A percentile compares a stretch with the other conserved stretches of the same genome.
These are phyloP conservation scores for Drosophila picticornis DNA, from an alignment of 2,888 invertebrate genomes.

Conservation along the genomic window DNA sequence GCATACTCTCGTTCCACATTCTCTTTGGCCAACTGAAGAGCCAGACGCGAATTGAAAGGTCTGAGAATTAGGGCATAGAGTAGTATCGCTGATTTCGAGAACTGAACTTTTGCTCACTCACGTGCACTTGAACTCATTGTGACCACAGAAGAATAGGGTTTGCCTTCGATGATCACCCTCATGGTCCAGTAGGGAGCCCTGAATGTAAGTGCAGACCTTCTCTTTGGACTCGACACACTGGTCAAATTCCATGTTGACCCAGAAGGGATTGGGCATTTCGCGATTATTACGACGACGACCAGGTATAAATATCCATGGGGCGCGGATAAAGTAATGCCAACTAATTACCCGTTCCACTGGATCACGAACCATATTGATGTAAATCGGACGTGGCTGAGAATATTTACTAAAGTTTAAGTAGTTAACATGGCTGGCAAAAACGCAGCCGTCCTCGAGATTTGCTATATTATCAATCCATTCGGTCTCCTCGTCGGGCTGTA, in stretches of 20 bases:
- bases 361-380: slow-evolving; percentile 95
- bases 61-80: slow-evolving; percentile 84
- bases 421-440: slow-evolving; percentile 82
- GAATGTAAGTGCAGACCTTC: slow-evolving; percentile 92
- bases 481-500: slow-evolving; percentile 65
- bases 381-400: slow-evolving; percentile 92
- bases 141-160: slow-evolving; percentile 95
- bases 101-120: slow-evolving; percentile 85
- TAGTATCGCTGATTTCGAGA: not conserved
- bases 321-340: slow-evolving; percentile 95
- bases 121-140: slow-evolving; percentile 92
- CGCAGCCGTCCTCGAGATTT: slow-evolving; percentile 75
- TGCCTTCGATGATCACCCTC: slow-evolving; percentile 94
- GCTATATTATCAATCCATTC: slow-evolving; percentile 78
- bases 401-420: slow-evolving; percentile 85
- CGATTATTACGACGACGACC: slow-evolving; percentile 88
- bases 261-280: slow-evolving; percentile 91
- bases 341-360: slow-evolving; percentile 96
- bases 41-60: slow-evolving; percentile 93
- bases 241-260: slow-evolving; percentile 95
- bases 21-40: slow-evolving; percentile 92
- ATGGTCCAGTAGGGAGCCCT: slow-evolving; percentile 92
- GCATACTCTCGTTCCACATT: slow-evolving; percentile 94
- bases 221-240: slow-evolving; percentile 93
- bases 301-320: slow-evolving; percentile 96